Percentiles rank a stretch among this genome's conserved stretches.
Conservation (phyloP, 2,113 vertebrate species). For the Triplophysa rosa region DNA sequence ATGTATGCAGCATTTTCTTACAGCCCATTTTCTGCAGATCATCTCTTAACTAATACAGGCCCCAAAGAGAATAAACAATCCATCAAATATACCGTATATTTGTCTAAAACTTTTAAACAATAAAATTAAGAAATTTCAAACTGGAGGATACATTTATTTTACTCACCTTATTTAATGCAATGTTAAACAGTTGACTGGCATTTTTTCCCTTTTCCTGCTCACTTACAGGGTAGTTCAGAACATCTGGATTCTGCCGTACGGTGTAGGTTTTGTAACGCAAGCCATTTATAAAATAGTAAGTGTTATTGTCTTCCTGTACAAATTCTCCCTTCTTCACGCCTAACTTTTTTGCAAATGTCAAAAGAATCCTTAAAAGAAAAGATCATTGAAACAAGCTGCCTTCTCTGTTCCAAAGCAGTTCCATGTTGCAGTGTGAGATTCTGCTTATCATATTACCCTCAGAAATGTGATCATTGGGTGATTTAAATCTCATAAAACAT, state of each 20-base stretch:
- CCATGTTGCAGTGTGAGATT: too few relatives aligned
- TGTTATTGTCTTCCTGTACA: conserved; percentile 73
- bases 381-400: background rate
- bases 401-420: background rate
- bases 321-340: conserved; percentile 65
- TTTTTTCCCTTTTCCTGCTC: conserved; percentile 67
- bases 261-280: conserved; percentile 58
- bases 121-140: background rate
- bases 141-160: background rate
- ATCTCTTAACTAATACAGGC: conserved; percentile 65
- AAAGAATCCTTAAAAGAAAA: conserved; percentile 69
- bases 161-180: conserved; percentile 70
- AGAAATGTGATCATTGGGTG: background rate
- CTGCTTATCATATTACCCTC: background rate
- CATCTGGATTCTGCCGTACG: conserved; percentile 65
- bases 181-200: conserved; percentile 68
- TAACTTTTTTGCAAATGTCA: conserved; percentile 60
- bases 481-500: background rate
- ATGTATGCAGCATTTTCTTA: conserved; percentile 65
- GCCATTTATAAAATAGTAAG: conserved; percentile 72
- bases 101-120: too few relatives aligned
- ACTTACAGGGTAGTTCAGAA: conserved; percentile 70
- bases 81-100: too few relatives aligned
- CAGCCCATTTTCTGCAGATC: conserved; percentile 70
- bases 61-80: too few relatives aligned